Evolutionary conservation across 2,113 vertebrate genomes (phyloP), one percentile per base, ranked within the genome.

Genomic region (Ptyas mucosa): DNA sequence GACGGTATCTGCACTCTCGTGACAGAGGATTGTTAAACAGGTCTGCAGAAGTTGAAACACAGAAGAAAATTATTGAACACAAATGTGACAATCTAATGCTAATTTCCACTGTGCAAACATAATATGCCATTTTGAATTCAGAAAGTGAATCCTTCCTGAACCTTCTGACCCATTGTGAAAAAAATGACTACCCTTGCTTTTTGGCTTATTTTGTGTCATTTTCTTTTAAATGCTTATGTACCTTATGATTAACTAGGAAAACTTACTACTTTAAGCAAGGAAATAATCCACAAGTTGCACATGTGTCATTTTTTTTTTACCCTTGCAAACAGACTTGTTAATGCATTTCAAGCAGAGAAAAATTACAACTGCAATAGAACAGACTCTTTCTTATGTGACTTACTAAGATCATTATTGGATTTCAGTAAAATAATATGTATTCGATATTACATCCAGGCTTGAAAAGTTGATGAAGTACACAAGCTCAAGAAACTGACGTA

Each of bases 1-100:
- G 95, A 54, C 97, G 97, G 87, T 98, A 98, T 91, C 95, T 89
- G 85, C 96, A 93, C 51, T 98, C 97, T 57, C 97, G 96, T n/a
- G 97, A 96, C 94, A 98, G 95, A 88, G 98, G 98, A 92, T 98
- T 98, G 93, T 97, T 97, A 95, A 98, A 98, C 5, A 98, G 94
- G 95, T 95, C 98, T 98, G 97, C 69, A 97, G 96, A 96, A 85
- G 14, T 4, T 91, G 0, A 93, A 14, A 95, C 23, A 88, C 93
- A 93, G 24, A 96, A 87, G 58, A 21, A 91, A 93, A 89, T 92
- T 94, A 49, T 87, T 95, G 90, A n/a, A 3, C 85, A 90, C 69
- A 94, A 51, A 89, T 43, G 92, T 93, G 55, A 21, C 64, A 64
- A 24, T 64, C 89, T 57, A 39, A 23, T 58, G 54, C 12, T 29